These are phyloP conservation scores for Phacellophora camtschatica DNA, from an alignment of 30 jellyfish, hydroid and myxozoan genomes.

Conservation along the genomic window DNA sequence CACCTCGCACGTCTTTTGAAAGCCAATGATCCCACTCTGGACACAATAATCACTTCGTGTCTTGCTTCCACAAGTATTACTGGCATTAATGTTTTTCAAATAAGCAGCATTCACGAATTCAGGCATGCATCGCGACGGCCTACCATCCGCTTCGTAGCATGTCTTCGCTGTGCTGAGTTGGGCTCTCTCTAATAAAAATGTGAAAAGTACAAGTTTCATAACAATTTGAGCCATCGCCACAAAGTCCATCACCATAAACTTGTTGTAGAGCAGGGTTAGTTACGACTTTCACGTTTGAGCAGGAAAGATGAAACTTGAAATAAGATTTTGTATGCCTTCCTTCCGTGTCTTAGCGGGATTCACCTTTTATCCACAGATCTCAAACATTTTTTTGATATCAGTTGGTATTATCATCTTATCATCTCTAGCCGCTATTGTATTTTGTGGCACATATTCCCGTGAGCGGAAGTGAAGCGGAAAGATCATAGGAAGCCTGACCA, in stretches of 20 bases:
- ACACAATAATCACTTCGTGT: conserved; percentile 75
- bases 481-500: conserved; percentile 47
- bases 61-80: conserved; percentile 89
- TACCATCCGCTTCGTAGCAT: conserved; percentile 83
- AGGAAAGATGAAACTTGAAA: neutral
- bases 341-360: conserved; percentile 52
- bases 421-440: conserved; percentile 44
- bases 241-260: neutral
- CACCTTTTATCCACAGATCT: neutral
- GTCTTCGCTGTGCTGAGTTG: conserved; percentile 81
- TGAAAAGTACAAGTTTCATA: neutral
- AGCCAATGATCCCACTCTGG: conserved; percentile 86
- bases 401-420: no score
- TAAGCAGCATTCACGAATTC: conserved; percentile 95
- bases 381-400: conserved; percentile 12
- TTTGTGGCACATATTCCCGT: conserved; percentile 48
- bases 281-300: neutral
- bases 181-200: neutral
- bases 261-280: neutral
- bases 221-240: neutral
- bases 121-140: conserved; percentile 96
- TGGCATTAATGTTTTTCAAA: conserved; percentile 69
- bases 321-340: no score
- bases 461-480: conserved; percentile 71
- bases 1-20: conserved; percentile 67